Evolutionary conservation across 2,797 vertebrate species (phyloP).

Genomic region (Ptychobarbus kaznakovi): DNA sequence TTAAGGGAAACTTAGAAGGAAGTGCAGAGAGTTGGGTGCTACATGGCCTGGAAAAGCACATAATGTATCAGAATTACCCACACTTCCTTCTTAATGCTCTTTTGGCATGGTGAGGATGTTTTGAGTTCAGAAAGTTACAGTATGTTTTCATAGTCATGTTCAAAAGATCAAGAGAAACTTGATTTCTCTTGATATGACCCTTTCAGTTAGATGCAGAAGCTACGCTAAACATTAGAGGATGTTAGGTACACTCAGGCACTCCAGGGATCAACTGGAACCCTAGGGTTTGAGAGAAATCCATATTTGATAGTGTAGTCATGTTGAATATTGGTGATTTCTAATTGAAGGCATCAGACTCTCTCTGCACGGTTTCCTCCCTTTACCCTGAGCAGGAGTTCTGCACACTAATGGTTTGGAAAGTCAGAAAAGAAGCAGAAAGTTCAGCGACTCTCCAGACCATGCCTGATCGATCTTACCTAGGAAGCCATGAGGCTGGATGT

Average conservation of each 20-base stretch:
- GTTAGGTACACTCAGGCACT: neutral
- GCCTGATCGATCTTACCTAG: constrained; percentile 31
- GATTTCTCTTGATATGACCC: neutral
- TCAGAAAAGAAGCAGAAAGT: constrained; percentile 40
- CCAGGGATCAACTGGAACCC: neutral
- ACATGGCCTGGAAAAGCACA: neutral
- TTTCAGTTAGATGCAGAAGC: neutral
- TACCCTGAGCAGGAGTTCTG: constrained; percentile 33
- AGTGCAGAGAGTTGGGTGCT: neutral
- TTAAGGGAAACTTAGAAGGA: neutral
- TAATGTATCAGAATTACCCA: neutral
- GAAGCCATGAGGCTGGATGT: constrained; percentile 33
- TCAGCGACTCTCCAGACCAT: constrained; percentile 38
- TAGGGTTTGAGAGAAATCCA: constrained; percentile 66
- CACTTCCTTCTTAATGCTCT: neutral
- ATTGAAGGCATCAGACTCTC: constrained; percentile 36
- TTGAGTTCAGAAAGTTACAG: neutral
- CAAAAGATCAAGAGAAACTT: neutral
- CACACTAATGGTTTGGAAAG: constrained; percentile 40
- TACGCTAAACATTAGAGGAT: neutral
- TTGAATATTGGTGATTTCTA: constrained; percentile 69
- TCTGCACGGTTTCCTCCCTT: constrained; percentile 27
- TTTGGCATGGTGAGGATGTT: neutral
- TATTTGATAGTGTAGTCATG: constrained; percentile 67
- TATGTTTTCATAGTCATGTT: neutral